Percentiles rank a stretch among this genome's conserved stretches.
Conservation (phyloP, 2,113 vertebrate genomes). For the Grus americana region DNA sequence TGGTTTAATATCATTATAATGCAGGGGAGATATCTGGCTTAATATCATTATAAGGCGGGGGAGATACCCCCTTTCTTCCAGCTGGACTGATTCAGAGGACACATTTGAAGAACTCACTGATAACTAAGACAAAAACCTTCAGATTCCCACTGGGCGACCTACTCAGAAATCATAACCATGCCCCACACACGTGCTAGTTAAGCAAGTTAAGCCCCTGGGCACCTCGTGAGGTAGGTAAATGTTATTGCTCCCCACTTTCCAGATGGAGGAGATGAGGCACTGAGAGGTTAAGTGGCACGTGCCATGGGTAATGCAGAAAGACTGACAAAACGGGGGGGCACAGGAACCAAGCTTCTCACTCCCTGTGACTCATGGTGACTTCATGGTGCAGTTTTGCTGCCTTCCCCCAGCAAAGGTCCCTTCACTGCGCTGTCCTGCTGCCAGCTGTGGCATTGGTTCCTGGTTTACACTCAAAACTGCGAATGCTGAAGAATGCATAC, state of each 20-base stretch:
- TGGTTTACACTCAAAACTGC: not conserved
- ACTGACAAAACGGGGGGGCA: not conserved
- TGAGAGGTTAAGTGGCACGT: not conserved
- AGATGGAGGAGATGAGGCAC: conserved; percentile 25
- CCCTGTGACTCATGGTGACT: not conserved
- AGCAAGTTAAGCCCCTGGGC: not conserved
- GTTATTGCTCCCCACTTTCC: not conserved
- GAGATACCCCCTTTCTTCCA: not conserved
- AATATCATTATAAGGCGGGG: not conserved
- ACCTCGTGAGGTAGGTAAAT: conserved; percentile 36
- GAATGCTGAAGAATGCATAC: not conserved
- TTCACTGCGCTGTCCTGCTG: not conserved
- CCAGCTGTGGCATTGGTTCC: fast-evolving
- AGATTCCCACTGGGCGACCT: not conserved
- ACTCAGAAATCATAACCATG: not conserved
- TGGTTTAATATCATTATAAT: not conserved
- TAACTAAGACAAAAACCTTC: not conserved
- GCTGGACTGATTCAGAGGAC: not conserved
- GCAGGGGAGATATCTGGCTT: not conserved
- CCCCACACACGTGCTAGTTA: not conserved
- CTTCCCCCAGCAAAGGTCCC: not conserved
- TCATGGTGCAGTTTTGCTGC: not conserved
- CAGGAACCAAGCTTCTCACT: not conserved
- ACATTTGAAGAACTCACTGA: not conserved
- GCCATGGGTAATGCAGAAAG: not conserved